Evolutionary conservation across 1,140 invertebrate genomes (phyloP).

Genomic region (Dolichoris vasculosae): DNA sequence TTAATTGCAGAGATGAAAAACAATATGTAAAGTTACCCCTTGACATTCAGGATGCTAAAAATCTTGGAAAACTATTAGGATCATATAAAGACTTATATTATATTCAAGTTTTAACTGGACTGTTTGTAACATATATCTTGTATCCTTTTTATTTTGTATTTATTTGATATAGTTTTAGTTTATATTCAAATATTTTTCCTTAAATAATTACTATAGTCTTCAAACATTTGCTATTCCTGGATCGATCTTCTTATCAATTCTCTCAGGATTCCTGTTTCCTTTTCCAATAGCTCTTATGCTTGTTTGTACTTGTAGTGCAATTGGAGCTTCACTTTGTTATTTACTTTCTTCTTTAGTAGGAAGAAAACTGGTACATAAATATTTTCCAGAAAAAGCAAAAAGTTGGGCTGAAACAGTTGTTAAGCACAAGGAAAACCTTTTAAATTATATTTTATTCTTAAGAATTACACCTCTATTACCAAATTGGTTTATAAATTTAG

Average conservation of each 20-base stretch:
- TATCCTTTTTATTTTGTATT: slow-evolving; percentile 85
- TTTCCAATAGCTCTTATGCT: slow-evolving; percentile 91
- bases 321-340: slow-evolving; percentile 97
- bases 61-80: slow-evolving; percentile 91
- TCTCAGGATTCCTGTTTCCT: slow-evolving; percentile 97
- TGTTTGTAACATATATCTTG: slow-evolving; percentile 97
- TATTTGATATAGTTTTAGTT: not conserved
- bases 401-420: slow-evolving; percentile 88
- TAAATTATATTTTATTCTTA: slow-evolving; percentile 98
- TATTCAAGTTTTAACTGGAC: slow-evolving; percentile 90
- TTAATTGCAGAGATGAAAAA: slow-evolving; percentile 87
- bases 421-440: slow-evolving; percentile 90
- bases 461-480: slow-evolving; percentile 98
- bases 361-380: slow-evolving; percentile 87
- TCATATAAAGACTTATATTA: slow-evolving; percentile 97
- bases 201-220: slow-evolving; percentile 79
- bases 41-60: slow-evolving; percentile 97
- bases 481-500: slow-evolving; percentile 99
- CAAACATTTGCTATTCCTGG: slow-evolving; percentile 99
- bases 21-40: slow-evolving; percentile 92
- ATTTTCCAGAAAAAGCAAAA: slow-evolving; percentile 90
- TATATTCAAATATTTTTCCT: slow-evolving; percentile 58
- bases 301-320: slow-evolving; percentile 96
- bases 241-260: slow-evolving; percentile 97
- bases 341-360: slow-evolving; percentile 92